Conservation (phyloP, 2,113 vertebrate genomes). For the Sylvilagus bachmani region DNA sequence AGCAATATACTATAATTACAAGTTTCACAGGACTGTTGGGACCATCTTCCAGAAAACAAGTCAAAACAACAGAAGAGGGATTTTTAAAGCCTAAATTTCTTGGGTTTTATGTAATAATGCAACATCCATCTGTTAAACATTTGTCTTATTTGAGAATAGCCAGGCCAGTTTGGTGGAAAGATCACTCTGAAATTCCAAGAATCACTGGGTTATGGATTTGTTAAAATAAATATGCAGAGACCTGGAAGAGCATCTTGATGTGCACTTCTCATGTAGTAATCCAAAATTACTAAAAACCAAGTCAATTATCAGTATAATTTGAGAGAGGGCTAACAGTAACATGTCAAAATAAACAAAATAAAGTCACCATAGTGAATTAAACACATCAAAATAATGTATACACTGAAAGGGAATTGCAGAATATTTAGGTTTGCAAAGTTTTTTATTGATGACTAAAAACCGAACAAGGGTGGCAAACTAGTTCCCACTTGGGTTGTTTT, state of each 20-base stretch:
- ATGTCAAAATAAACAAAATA: not conserved
- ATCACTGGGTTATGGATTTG: not conserved
- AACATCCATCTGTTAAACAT: not conserved
- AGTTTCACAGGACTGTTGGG: not conserved
- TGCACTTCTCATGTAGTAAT: not conserved
- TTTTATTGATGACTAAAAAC: not conserved
- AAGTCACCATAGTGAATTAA: not conserved
- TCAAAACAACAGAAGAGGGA: not conserved
- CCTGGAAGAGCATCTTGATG: not conserved
- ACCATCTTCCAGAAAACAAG: slow-evolving; percentile 16
- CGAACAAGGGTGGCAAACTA: not conserved
- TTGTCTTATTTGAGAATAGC: not conserved
- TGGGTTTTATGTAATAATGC: slow-evolving; percentile 19
- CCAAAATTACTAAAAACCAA: not conserved
- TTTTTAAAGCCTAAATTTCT: slow-evolving; percentile 1
- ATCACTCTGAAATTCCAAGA: not conserved
- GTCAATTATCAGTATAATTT: not conserved
- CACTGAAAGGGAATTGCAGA: not conserved
- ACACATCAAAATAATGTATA: slow-evolving; percentile 28
- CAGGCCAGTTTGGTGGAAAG: not conserved
- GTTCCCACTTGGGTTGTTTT: not conserved
- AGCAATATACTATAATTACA: not conserved
- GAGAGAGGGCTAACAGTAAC: slow-evolving; percentile 27
- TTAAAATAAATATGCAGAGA: not conserved
- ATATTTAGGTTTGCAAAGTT: not conserved